Base-by-base conservation (phyloP, 2,888 invertebrate genomes). In the Thelaira solivaga region DNA sequence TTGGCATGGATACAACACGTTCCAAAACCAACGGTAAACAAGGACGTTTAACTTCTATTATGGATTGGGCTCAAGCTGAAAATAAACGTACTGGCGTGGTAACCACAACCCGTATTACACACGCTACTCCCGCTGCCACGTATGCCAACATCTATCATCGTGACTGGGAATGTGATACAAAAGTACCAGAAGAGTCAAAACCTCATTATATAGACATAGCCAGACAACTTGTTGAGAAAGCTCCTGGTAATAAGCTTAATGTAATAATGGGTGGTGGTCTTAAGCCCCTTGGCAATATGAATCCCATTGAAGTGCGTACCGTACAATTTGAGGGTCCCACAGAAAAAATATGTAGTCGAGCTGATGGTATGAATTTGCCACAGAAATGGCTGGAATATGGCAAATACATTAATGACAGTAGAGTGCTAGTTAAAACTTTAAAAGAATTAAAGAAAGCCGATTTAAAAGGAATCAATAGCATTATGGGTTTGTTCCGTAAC, bases 211-310 rank as follows among this genome's bases (percentile, higher is more conserved):
- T 75, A 0, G 93, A 93, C 82, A 92, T 93, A 65, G 92, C 92
- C 0, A 86, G 91, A 0, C 93, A 93, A 82, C 87, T 93, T 59
- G 88, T 93, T 20, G 92, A 92, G 82, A 90, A 92, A 80, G 88
- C 89, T 10, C 92, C 93, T 0, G 93, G 93, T 47, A 91, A 88
- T 81, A 89, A 90, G 62, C 89, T 92, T 31, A 92, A 92, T 86
- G 93, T 92, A 1, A 90, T 93, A 6, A 88, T 93, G 83, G 93
- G 93, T 10, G 93, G 93, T 2, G 93, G 93, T 1, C 89, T 90
- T 2, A 89, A 89, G 13, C 87, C 89, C 6, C 84, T 91, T 87
- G 90, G 90, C 31, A 86, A 87, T 0, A 82, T 83, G 13, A 83
- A 86, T 80, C 4, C 24, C 11, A 43, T 69, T 29, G 83, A 85